Evolutionary conservation across 2,797 vertebrate species (phyloP).

Genomic region (Malurus splendens): DNA sequence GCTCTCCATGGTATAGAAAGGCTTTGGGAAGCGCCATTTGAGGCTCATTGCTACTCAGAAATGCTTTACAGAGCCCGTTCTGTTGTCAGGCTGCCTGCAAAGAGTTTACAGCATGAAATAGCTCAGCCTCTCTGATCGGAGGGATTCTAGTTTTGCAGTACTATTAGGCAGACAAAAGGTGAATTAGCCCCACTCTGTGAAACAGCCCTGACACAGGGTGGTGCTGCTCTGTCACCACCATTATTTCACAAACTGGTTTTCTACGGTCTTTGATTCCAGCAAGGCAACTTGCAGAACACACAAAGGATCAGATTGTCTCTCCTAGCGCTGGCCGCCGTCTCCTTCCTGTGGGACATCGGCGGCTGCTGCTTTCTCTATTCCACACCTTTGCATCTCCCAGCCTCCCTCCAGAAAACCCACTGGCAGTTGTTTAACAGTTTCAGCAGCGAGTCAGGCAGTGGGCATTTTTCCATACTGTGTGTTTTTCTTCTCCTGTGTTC

Average conservation of each 20-base stretch:
- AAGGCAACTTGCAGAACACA: conserved; percentile 16
- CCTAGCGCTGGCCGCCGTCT: not conserved
- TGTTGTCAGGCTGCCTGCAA: not conserved
- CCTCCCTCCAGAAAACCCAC: conserved; percentile 47
- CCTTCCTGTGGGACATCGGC: conserved; percentile 7
- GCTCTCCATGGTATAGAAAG: not conserved
- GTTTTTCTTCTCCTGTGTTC: conserved; percentile 30
- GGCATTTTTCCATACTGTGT: conserved; percentile 47
- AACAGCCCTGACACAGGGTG: conserved; percentile 26
- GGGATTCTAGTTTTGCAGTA: not conserved
- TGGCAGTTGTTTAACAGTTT: conserved; percentile 51
- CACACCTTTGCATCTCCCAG: conserved; percentile 27
- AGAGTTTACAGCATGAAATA: conserved; percentile 10
- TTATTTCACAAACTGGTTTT: conserved; percentile 43
- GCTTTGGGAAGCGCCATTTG: not conserved
- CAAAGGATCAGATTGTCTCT: conserved; percentile 36
- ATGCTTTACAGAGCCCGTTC: not conserved
- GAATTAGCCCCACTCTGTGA: conserved; percentile 47
- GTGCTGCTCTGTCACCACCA: conserved; percentile 34
- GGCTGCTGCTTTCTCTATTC: conserved; percentile 42
- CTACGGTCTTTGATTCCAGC: conserved; percentile 43
- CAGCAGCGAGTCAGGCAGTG: not conserved
- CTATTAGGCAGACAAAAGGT: conserved; percentile 35
- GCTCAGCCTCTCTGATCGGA: not conserved
- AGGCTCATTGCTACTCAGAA: not conserved